A percentile compares a stretch with the other conserved stretches of the same genome.
Evolutionary conservation across 2,888 invertebrate genomes (phyloP).

Genomic region (Acleris literana): DNA sequence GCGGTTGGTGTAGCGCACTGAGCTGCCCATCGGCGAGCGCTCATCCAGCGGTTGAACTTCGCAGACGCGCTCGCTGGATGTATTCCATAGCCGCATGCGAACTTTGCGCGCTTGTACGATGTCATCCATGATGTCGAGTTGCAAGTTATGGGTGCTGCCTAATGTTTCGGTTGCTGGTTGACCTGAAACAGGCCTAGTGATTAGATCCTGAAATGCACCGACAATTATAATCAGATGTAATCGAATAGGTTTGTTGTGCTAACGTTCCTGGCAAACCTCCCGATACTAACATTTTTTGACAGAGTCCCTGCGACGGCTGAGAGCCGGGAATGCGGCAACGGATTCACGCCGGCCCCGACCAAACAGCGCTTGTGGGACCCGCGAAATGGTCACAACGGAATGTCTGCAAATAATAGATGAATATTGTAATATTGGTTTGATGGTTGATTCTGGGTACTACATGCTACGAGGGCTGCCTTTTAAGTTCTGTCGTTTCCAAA

Average conservation of each 20-base stretch:
- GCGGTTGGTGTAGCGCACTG: conserved; percentile 85
- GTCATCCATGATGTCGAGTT: conserved; percentile 94
- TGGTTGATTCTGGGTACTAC: no score
- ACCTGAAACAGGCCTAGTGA: conserved; percentile 64
- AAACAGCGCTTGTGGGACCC: conserved; percentile 90
- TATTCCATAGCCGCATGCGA: conserved; percentile 93
- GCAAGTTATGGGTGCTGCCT: conserved; percentile 92
- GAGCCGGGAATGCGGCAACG: conserved; percentile 89
- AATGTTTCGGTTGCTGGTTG: conserved; percentile 88
- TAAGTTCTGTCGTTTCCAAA: no score
- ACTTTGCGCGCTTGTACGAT: conserved; percentile 92
- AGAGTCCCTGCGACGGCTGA: conserved; percentile 75
- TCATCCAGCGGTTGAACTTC: conserved; percentile 92
- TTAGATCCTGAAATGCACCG: conserved; percentile 19
- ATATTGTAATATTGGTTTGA: no score
- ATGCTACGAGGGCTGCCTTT: no score
- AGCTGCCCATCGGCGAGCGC: conserved; percentile 75
- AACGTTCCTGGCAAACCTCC: conserved; percentile 2
- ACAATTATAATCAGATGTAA: not conserved
- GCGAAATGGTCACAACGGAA: conserved; percentile 93
- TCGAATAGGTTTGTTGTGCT: not conserved
- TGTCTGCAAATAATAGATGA: conserved; percentile 79
- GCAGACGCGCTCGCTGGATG: conserved; percentile 90
- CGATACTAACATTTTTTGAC: conserved; percentile 72
- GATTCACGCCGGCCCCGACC: conserved; percentile 91